phyloP scores from a whole-genome alignment of 2,888 invertebrate species.

The Drosophila fungiperda region DNA sequence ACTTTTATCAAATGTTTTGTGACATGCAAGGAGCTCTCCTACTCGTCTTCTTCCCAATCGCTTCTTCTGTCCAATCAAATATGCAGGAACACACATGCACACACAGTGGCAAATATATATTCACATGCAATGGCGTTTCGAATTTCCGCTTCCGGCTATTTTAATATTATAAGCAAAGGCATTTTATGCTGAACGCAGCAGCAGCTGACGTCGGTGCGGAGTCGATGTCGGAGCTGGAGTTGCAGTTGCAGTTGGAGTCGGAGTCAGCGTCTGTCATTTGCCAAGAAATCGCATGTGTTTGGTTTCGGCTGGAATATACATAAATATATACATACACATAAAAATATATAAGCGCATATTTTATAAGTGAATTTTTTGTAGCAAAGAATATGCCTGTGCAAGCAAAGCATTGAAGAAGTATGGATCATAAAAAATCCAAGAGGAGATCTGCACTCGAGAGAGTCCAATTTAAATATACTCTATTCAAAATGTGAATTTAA shows the following conservation, averaged over 20 bases:
- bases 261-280: slow-evolving; percentile 46
- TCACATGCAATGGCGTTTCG: slow-evolving; percentile 72
- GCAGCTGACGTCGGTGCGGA: slow-evolving; percentile 46
- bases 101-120: slow-evolving; percentile 21
- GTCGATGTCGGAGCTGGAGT: slow-evolving; percentile 4
- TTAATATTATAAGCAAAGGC: slow-evolving; percentile 79
- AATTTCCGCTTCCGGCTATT: slow-evolving; percentile 81
- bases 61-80: slow-evolving; percentile 57
- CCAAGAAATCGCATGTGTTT: slow-evolving; percentile 39
- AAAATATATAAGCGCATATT: neutral
- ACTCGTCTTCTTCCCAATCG: slow-evolving; percentile 2
- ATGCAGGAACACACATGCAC: slow-evolving; percentile 52
- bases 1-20: slow-evolving; percentile 75
- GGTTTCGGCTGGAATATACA: slow-evolving; percentile 5
- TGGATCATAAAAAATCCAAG: slow-evolving; percentile 36
- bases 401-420: slow-evolving; percentile 57
- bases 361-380: neutral
- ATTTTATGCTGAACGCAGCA: slow-evolving; percentile 74
- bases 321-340: slow-evolving; percentile 1
- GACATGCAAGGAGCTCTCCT: slow-evolving; percentile 63
- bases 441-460: neutral
- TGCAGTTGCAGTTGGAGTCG: slow-evolving; percentile 6
- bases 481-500: neutral
- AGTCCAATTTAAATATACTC: neutral
- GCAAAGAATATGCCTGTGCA: slow-evolving; percentile 62